Percentiles rank a stretch among this genome's conserved stretches.
Conservation (phyloP, 2,888 invertebrate species). For the Epiblema foenella region DNA sequence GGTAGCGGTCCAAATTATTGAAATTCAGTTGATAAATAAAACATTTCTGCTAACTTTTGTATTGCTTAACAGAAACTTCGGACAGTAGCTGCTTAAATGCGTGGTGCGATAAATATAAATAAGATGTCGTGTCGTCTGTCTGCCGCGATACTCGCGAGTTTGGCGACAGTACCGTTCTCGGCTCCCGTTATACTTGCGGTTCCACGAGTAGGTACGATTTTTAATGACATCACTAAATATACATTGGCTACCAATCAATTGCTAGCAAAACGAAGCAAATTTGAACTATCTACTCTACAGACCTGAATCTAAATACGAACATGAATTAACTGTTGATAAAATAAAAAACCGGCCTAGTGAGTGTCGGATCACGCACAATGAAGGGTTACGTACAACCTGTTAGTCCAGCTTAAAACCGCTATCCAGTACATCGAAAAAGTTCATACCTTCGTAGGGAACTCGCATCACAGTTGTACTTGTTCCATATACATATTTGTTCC, state of each 20-base stretch:
- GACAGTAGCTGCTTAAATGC: conserved; percentile 21
- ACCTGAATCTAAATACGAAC: neutral
- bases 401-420: no score
- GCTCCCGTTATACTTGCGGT: conserved; percentile 59
- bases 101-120: conserved; percentile 24
- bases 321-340: no score
- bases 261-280: neutral
- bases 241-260: conserved; percentile 40
- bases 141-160: conserved; percentile 47
- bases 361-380: no score
- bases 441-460: no score
- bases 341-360: no score
- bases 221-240: conserved; percentile 52
- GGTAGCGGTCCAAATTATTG: conserved; percentile 39
- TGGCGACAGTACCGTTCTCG: conserved; percentile 57
- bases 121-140: conserved; percentile 29
- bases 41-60: conserved; percentile 36
- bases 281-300: neutral
- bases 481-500: no score
- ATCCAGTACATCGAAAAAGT: no score
- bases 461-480: no score
- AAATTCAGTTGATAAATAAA: conserved; percentile 38
- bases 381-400: no score
- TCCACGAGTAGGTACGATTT: conserved; percentile 56
- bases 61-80: conserved; percentile 28